Percentiles rank a stretch among this genome's conserved stretches.
phyloP scores from a whole-genome alignment of 2,797 vertebrate genomes.

The Luscinia luscinia region DNA sequence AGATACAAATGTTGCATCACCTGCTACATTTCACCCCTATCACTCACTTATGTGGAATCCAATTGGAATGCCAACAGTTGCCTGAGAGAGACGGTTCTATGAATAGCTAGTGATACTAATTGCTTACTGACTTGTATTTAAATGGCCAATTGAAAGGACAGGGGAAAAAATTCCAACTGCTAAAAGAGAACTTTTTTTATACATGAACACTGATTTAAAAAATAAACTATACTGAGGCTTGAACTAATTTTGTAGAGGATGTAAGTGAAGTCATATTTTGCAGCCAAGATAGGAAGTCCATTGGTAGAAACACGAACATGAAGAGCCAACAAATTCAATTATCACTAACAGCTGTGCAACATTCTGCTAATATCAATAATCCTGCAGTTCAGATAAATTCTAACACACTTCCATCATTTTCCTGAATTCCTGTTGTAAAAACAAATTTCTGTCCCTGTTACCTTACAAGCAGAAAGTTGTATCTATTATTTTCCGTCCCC shows the following conservation, averaged over 20 bases:
- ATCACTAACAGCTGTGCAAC: not conserved
- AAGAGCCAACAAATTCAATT: slow-evolving; percentile 15
- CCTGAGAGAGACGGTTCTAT: not conserved
- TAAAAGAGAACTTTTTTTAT: not conserved
- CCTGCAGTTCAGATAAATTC: not conserved
- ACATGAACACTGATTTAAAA: not conserved
- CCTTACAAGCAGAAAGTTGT: not conserved
- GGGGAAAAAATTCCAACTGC: not conserved
- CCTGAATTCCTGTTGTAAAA: not conserved
- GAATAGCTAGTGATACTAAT: not conserved
- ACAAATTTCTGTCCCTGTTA: not conserved
- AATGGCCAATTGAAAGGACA: not conserved
- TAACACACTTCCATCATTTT: not conserved
- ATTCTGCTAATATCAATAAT: slow-evolving; percentile 2
- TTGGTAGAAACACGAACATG: not conserved
- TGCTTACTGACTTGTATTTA: not conserved
- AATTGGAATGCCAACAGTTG: not conserved
- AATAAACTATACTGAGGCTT: not conserved
- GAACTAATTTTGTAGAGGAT: not conserved
- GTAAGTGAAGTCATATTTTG: not conserved
- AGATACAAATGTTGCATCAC: not conserved
- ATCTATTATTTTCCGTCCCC: not conserved
- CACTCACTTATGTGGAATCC: not conserved
- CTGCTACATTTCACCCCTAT: not conserved
- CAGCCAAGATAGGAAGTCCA: not conserved